Base-by-base conservation (phyloP, 2,888 invertebrate genomes). In the Phlogophora meticulosa region DNA sequence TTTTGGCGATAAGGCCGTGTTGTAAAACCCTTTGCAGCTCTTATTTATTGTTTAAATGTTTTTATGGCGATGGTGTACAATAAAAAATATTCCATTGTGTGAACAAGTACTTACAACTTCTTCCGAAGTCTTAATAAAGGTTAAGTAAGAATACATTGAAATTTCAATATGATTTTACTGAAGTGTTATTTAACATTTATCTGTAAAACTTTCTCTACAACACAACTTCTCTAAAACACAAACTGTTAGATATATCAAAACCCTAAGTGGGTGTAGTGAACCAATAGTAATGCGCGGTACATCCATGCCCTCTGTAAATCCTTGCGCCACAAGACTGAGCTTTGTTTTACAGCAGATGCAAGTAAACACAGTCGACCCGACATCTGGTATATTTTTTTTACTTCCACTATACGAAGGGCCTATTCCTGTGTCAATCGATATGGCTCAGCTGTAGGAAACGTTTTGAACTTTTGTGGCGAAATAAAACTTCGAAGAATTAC, bases 331-430 rank as follows among this genome's bases (percentile, higher is more conserved):
- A 94, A 89, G 87, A 91, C 88, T 88, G 82, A 87, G 91, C 93
- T 91, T 94, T 94, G 94, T 95, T 92, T 91, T 87, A 90, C 84
- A 89, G 86, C 93, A 93, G 93, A 93, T 93, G 94, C 91, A 94
- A 91, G 93, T 92, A 92, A 94, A 92, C 92, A 92, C 91, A 86
- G 88, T 83, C 88, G 87, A 83, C 81, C 84, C 91, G 79, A 94
- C 95, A 95, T 95, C 94, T 95, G 95, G 92, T 87, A 67, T 88
- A 88, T 90, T 93, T 94, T 94, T 94, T 94, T 94, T 93, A 88
- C 84, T 92, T 90, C 90, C 89, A 91, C 86, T 87, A 80, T 43
- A 86, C 84, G 78, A 78, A 81, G 82, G 86, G 80, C 76, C 82
- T 73, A 90, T 90, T 86, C 80, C 83, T 60, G 71, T 74, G 68